phyloP scores from a whole-genome alignment of 2,888 invertebrate species.

The Augochlorella aurata region DNA sequence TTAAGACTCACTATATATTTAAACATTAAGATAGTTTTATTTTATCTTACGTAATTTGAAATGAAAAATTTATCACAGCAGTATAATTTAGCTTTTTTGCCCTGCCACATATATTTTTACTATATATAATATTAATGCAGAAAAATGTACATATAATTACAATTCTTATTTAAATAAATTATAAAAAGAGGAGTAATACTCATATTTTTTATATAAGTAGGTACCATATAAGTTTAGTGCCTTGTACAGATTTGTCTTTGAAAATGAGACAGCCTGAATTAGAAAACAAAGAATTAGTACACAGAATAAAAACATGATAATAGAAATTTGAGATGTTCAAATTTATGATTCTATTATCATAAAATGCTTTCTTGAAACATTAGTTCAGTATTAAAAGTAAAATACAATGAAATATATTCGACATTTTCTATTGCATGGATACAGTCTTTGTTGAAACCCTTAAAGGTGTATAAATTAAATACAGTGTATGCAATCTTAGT shows the following conservation, averaged over 20 bases:
- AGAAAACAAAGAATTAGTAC: conserved; percentile 24
- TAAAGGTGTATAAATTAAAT: conserved; percentile 59
- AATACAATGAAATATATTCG: conserved; percentile 17
- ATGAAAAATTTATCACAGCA: background rate
- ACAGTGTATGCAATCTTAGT: conserved; percentile 54
- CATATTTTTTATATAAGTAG: conserved; percentile 57
- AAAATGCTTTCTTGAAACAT: conserved; percentile 10
- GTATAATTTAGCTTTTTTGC: conserved; percentile 23
- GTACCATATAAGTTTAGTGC: conserved; percentile 55
- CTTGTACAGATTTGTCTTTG: conserved; percentile 55
- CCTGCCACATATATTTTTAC: conserved; percentile 22
- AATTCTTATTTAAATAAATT: conserved; percentile 48
- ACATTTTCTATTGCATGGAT: conserved; percentile 48
- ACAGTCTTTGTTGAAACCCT: conserved; percentile 58
- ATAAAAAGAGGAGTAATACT: conserved; percentile 39
- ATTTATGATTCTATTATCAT: conserved; percentile 24
- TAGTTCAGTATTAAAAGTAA: conserved; percentile 39
- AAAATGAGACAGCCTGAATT: conserved; percentile 24
- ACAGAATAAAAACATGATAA: conserved; percentile 25
- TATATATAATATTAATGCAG: conserved; percentile 15
- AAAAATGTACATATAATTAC: conserved; percentile 50
- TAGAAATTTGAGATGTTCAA: conserved; percentile 24
- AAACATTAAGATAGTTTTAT: background rate
- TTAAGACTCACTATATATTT: conserved; percentile 15
- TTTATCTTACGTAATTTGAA: background rate